These are phyloP conservation scores for Amphipoea oculea DNA, from an alignment of 2,888 invertebrate species.

Conservation along the genomic window DNA sequence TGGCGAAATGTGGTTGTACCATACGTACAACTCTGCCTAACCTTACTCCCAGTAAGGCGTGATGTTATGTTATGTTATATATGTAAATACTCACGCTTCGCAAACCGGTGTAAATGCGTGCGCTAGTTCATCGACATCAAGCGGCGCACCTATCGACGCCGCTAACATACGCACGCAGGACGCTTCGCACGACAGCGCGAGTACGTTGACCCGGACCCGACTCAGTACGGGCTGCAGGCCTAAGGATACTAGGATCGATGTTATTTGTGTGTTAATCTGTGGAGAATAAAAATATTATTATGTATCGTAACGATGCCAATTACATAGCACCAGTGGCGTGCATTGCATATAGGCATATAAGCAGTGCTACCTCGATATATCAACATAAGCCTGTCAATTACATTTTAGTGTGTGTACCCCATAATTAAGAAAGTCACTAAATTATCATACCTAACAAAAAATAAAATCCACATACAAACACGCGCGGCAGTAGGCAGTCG, in stretches of 20 bases:
- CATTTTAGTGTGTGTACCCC: too few relatives aligned
- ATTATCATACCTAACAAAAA: too few relatives aligned
- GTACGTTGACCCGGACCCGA: constrained; percentile 76
- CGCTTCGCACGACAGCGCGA: constrained; percentile 81
- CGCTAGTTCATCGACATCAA: constrained; percentile 68
- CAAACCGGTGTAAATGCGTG: constrained; percentile 65
- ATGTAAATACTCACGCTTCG: constrained; percentile 67
- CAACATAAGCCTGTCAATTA: too few relatives aligned
- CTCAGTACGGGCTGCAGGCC: constrained; percentile 73
- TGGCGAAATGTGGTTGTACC: background rate
- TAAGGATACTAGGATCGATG: constrained; percentile 73
- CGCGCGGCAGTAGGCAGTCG: too few relatives aligned
- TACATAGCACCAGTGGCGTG: too few relatives aligned
- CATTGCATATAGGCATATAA: too few relatives aligned
- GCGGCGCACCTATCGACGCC: constrained; percentile 75
- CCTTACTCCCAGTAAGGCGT: too few relatives aligned
- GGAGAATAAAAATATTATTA: too few relatives aligned
- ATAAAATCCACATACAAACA: too few relatives aligned
- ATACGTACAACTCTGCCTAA: background rate
- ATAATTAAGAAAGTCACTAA: too few relatives aligned
- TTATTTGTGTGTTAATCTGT: constrained; percentile 81
- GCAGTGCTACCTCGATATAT: too few relatives aligned
- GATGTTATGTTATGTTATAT: background rate
- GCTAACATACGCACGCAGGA: constrained; percentile 77
- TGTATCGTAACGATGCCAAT: too few relatives aligned